Percentiles rank a stretch among this genome's conserved stretches.
Evolutionary conservation across 2,113 vertebrate genomes (phyloP).

Genomic region (Lepisosteus oculatus): DNA sequence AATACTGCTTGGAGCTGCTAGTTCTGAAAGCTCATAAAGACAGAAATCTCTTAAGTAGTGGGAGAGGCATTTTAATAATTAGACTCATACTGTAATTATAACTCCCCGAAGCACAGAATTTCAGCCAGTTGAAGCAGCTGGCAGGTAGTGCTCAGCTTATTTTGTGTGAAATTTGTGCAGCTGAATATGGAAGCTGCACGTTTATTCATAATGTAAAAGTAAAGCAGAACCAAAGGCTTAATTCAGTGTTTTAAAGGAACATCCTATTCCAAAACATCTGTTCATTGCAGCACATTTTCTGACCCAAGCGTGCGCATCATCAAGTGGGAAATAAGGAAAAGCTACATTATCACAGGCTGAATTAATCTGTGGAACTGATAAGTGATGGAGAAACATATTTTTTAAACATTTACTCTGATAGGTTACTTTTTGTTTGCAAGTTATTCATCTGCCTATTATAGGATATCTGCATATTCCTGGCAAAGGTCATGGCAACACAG

Average conservation of each 20-base stretch:
- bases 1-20: background rate
- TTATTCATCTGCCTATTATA: too few species aligned
- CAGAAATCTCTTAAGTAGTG: background rate
- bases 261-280: conserved; percentile 10
- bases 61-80: conserved; percentile 13
- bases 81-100: conserved; percentile 24
- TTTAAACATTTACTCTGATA: too few species aligned
- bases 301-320: background rate
- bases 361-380: too few species aligned
- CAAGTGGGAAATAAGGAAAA: too few species aligned
- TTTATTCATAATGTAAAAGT: conserved; percentile 19
- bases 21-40: background rate
- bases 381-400: too few species aligned
- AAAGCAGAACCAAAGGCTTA: conserved; percentile 29
- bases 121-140: conserved; percentile 4
- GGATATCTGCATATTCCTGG: too few species aligned
- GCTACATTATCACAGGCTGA: too few species aligned
- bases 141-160: background rate
- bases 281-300: background rate
- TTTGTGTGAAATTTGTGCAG: conserved; percentile 10
- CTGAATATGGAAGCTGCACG: conserved; percentile 19
- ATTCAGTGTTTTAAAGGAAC: conserved; percentile 3
- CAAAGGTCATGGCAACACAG: too few species aligned
- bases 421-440: too few species aligned
- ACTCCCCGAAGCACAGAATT: conserved; percentile 9